Conservation (phyloP, 2,888 invertebrate genomes). For the Cryptus armator region DNA sequence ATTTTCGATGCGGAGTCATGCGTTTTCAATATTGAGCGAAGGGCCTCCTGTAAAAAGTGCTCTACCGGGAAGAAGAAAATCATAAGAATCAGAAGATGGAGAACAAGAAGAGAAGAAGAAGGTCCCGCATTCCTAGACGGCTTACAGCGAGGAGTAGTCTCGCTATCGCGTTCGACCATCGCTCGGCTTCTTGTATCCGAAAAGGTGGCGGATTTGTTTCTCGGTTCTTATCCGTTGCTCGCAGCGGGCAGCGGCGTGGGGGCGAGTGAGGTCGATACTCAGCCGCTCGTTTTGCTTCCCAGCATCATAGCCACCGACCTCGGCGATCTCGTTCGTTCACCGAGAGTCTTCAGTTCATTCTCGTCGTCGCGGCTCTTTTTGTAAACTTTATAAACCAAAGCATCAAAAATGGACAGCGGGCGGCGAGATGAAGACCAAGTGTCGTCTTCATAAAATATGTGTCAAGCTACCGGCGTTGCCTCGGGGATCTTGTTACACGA, state of each 20-base stretch:
- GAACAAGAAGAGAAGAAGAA: conserved; percentile 67
- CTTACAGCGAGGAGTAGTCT: conserved; percentile 76
- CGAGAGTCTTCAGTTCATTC: conserved; percentile 21
- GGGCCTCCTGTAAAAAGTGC: conserved; percentile 19
- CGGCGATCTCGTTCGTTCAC: conserved; percentile 21
- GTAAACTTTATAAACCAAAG: conserved; percentile 40
- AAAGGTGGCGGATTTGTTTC: conserved; percentile 83
- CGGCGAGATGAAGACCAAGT: conserved; percentile 58
- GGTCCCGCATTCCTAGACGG: conserved; percentile 83
- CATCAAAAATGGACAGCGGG: conserved; percentile 20
- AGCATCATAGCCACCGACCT: conserved; percentile 22
- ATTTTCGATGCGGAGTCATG: background rate
- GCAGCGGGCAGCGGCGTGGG: conserved; percentile 64
- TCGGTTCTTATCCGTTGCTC: conserved; percentile 75
- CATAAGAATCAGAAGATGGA: conserved; percentile 43
- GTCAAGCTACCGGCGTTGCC: conserved; percentile 59
- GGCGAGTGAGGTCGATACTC: conserved; percentile 46
- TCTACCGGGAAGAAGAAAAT: conserved; percentile 38
- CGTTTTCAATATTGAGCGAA: conserved; percentile 19
- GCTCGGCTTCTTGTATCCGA: conserved; percentile 73
- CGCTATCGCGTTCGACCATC: conserved; percentile 78
- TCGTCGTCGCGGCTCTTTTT: conserved; percentile 50
- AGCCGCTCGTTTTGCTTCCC: conserved; percentile 26
- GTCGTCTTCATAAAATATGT: conserved; percentile 42
- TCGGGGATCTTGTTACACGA: conserved; percentile 25